Conservation (phyloP, 2,888 invertebrate species). For the Nephrocerus scutellatus region DNA sequence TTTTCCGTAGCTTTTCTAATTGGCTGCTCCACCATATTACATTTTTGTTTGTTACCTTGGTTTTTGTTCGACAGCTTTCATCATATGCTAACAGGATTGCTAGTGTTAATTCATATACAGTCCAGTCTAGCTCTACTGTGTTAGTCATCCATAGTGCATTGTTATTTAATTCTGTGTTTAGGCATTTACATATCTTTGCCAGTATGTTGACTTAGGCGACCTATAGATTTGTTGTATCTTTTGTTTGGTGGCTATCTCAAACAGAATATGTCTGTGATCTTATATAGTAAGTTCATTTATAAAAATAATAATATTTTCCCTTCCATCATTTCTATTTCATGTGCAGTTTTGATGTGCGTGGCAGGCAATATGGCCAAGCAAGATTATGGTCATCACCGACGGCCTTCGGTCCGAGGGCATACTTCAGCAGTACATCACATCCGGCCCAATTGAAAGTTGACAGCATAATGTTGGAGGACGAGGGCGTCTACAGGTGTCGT, state of each 20-base stretch:
- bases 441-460: constrained; percentile 71
- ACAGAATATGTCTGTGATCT: constrained; percentile 65
- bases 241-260: constrained; percentile 53
- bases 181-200: too few relatives aligned
- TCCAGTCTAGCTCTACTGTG: too few relatives aligned
- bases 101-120: too few relatives aligned
- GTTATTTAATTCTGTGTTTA: too few relatives aligned
- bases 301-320: background rate
- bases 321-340: constrained; percentile 14
- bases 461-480: constrained; percentile 55
- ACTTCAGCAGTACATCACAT: constrained; percentile 72
- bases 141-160: too few relatives aligned
- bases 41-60: too few relatives aligned
- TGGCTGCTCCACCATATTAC: too few relatives aligned
- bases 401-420: constrained; percentile 72
- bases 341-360: constrained; percentile 68
- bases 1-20: background rate
- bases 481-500: constrained; percentile 64
- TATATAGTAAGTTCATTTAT: constrained; percentile 33
- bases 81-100: too few relatives aligned
- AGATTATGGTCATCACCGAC: constrained; percentile 75
- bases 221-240: too few relatives aligned
- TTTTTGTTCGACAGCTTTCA: too few relatives aligned
- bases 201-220: too few relatives aligned
- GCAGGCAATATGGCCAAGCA: constrained; percentile 63